These are phyloP conservation scores for Hypotaenidia philippensis DNA, from an alignment of 2,797 vertebrate species.

Conservation along the genomic window DNA sequence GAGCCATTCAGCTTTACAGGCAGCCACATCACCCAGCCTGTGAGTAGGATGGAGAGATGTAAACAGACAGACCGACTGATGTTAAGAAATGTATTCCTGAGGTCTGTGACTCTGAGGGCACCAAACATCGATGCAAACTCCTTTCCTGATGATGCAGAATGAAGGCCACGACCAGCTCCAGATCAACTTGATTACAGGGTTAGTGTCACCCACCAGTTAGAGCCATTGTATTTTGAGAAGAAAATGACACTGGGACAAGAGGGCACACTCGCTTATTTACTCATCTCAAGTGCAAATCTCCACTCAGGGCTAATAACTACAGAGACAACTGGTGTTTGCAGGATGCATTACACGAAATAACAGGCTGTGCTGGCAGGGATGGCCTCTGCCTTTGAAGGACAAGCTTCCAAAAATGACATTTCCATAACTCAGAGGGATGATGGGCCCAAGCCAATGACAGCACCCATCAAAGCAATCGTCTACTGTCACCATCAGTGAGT, in stretches of 20 bases:
- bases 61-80: background rate
- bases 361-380: background rate
- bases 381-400: slow-evolving; percentile 6
- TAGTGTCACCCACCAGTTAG: background rate
- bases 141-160: background rate
- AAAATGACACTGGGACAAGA: background rate
- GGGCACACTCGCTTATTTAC: background rate
- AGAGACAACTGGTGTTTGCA: slow-evolving; percentile 4
- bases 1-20: background rate
- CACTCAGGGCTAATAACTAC: background rate
- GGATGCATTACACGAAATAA: slow-evolving; percentile 31
- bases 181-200: background rate
- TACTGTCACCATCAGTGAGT: slow-evolving; percentile 50
- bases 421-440: background rate
- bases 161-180: background rate
- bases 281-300: background rate
- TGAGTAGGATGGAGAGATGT: background rate
- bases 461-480: slow-evolving; percentile 31
- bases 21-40: background rate
- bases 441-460: background rate
- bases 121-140: background rate
- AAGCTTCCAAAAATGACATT: slow-evolving; percentile 21
- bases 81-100: rapidly evolving
- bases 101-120: background rate
- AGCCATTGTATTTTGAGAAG: background rate